A percentile compares a stretch with the other conserved stretches of the same genome.
Conservation (phyloP, 1,140 invertebrate genomes). For the Cataglyphis hispanica region DNA sequence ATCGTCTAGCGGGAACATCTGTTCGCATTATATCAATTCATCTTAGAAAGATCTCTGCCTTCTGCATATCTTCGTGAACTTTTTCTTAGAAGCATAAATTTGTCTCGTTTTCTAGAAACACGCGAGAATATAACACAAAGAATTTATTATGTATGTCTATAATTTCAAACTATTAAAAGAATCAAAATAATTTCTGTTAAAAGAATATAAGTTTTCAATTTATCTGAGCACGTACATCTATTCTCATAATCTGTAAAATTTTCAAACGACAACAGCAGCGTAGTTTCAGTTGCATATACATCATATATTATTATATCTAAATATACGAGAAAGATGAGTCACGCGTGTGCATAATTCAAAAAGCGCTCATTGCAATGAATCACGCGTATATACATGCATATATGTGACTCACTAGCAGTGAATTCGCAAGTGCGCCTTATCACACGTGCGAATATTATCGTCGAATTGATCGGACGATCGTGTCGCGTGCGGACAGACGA, state of each 20-base stretch:
- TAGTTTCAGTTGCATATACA: no score
- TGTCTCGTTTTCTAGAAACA: neutral
- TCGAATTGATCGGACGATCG: constrained; percentile 6
- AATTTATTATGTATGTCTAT: neutral
- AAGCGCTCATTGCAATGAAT: constrained; percentile 25
- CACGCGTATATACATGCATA: neutral
- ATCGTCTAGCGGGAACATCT: constrained; percentile 2
- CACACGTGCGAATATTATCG: constrained; percentile 39
- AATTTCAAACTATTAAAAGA: no score
- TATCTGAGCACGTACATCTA: no score
- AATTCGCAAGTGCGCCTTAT: constrained; percentile 10
- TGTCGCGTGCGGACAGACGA: constrained; percentile 10
- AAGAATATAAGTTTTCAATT: no score
- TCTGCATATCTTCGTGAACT: neutral
- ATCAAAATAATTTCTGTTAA: no score
- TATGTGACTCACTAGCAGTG: constrained; percentile 19
- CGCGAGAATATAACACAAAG: neutral
- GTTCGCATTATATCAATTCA: constrained; percentile 30
- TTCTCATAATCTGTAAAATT: no score
- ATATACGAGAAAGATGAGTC: constrained; percentile 9
- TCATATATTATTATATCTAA: no score
- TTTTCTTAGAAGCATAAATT: neutral
- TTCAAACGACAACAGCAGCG: no score
- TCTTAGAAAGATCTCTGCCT: neutral
- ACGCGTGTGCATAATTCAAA: constrained; percentile 25